Evolutionary conservation across 2,113 vertebrate genomes (phyloP).

Genomic region (Podilymbus podiceps): DNA sequence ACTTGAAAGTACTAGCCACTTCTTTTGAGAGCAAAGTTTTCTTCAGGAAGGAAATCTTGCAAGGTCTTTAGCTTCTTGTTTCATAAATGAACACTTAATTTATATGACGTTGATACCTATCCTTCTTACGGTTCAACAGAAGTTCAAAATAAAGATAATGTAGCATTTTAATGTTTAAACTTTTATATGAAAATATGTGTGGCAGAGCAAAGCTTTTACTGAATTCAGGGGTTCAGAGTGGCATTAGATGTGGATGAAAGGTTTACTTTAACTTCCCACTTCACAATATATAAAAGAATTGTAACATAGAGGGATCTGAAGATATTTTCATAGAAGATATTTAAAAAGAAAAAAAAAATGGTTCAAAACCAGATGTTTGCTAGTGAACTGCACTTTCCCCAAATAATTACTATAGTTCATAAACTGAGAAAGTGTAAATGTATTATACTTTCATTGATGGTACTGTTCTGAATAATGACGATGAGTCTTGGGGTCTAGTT

Average conservation of each 20-base stretch:
- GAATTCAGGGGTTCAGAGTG: neutral
- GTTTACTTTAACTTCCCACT: neutral
- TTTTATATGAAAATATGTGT: neutral
- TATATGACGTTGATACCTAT: neutral
- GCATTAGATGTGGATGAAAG: neutral
- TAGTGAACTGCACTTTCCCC: neutral
- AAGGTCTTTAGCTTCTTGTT: neutral
- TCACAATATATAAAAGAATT: neutral
- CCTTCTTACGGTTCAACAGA: neutral
- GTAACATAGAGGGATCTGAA: neutral
- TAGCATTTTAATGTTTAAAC: neutral
- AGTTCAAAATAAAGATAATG: neutral
- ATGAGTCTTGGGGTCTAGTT: neutral
- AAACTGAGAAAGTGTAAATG: neutral
- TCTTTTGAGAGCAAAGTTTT: neutral
- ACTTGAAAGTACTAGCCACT: neutral
- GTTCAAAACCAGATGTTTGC: neutral
- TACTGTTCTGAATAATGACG: neutral
- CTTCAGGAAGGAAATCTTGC: neutral
- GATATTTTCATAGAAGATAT: neutral
- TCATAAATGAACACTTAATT: neutral
- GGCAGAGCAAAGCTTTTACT: neutral
- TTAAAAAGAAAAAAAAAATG: neutral
- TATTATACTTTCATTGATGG: neutral
- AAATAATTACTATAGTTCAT: neutral